phyloP scores from a whole-genome alignment of 2,888 invertebrate species.

The Drosophila prolongata region DNA sequence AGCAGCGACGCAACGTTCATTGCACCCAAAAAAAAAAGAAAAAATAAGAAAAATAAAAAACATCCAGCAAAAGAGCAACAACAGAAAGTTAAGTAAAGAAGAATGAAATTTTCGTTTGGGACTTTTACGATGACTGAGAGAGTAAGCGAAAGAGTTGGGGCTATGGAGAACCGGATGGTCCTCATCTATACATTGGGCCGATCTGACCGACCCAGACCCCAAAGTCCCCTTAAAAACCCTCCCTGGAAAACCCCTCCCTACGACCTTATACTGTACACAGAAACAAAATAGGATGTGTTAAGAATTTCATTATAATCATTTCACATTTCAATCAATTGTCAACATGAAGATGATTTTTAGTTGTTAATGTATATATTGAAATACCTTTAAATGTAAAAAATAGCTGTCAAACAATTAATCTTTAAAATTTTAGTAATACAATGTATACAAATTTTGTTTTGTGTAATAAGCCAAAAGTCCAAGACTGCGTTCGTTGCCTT shows the following conservation, averaged over 20 bases:
- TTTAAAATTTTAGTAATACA: no score
- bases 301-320: neutral
- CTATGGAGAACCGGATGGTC: constrained; percentile 71
- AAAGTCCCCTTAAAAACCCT: constrained; percentile 3
- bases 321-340: no score
- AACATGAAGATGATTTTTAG: no score
- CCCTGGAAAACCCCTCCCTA: constrained; percentile 52
- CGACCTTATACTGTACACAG: constrained; percentile 8
- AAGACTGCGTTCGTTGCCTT: constrained; percentile 38
- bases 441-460: neutral
- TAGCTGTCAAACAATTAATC: no score
- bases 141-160: constrained; percentile 2
- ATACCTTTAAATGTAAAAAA: no score
- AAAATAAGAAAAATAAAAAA: constrained; percentile 40
- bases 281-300: neutral
- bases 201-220: constrained; percentile 63
- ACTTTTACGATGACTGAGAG: constrained; percentile 33
- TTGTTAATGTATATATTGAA: no score
- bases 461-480: constrained; percentile 26
- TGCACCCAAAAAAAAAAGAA: constrained; percentile 64
- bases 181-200: constrained; percentile 51
- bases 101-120: constrained; percentile 74
- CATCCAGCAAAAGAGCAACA: constrained; percentile 8
- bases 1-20: constrained; percentile 70
- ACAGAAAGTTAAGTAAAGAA: constrained; percentile 62